phyloP scores from a whole-genome alignment of 2,113 vertebrate genomes.

The Lophochroa leadbeateri region DNA sequence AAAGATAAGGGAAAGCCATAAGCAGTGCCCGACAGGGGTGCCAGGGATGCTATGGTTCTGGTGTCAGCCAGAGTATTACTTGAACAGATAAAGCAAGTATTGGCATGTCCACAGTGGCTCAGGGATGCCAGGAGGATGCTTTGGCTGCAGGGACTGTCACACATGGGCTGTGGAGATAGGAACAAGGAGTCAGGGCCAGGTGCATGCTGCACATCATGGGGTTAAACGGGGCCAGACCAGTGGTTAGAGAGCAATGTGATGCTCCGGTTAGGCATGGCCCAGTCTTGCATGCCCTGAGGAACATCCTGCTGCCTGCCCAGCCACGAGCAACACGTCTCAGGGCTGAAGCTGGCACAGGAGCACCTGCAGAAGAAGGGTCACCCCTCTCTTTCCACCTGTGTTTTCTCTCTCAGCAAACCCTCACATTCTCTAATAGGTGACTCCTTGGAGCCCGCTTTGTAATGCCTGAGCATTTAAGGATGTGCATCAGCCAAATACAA shows the following conservation, averaged over 20 bases:
- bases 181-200: not conserved
- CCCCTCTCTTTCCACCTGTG: not conserved
- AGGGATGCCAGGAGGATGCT: not conserved
- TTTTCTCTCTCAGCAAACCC: not conserved
- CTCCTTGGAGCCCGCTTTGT: not conserved
- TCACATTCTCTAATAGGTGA: not conserved
- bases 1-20: slow-evolving; percentile 6
- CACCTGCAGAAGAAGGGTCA: not conserved
- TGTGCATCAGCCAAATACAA: not conserved
- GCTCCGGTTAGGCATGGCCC: not conserved
- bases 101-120: not conserved
- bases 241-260: not conserved
- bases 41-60: not conserved
- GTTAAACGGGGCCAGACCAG: not conserved
- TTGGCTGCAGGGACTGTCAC: not conserved
- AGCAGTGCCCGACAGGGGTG: not conserved
- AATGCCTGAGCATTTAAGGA: not conserved
- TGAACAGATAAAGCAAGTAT: not conserved
- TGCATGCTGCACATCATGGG: not conserved
- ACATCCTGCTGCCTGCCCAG: not conserved
- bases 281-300: not conserved
- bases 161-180: not conserved
- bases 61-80: not conserved
- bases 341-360: not conserved
- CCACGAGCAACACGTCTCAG: not conserved